phyloP scores from a whole-genome alignment of 2,113 vertebrate genomes.

The Kobus ellipsiprymnus region DNA sequence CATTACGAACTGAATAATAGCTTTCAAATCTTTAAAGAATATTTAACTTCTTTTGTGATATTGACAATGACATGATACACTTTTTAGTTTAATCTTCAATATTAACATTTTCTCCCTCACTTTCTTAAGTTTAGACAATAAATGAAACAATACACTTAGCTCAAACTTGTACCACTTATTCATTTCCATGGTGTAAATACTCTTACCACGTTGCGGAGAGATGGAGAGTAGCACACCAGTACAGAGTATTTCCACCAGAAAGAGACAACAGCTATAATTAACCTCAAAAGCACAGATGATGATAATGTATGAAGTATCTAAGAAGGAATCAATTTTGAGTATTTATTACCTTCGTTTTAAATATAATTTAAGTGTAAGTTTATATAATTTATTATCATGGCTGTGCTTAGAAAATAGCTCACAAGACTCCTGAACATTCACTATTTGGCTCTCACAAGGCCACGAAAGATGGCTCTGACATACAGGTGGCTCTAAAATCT shows the following conservation, averaged over 20 bases:
- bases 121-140: slow-evolving; percentile 12
- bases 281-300: not conserved
- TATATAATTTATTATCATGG: slow-evolving; percentile 20
- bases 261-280: not conserved
- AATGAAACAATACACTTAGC: not conserved
- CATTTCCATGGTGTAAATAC: not conserved
- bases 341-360: slow-evolving; percentile 17
- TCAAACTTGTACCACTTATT: not conserved
- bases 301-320: slow-evolving; percentile 4
- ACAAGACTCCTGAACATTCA: slow-evolving; percentile 3
- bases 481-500: not conserved
- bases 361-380: not conserved
- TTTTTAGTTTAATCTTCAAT: slow-evolving; percentile 12
- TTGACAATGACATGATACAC: not conserved
- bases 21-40: not conserved
- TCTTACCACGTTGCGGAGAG: not conserved
- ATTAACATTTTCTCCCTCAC: not conserved
- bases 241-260: not conserved
- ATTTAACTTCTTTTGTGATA: not conserved
- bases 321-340: not conserved
- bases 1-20: not conserved
- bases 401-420: not conserved
- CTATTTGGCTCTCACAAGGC: not conserved
- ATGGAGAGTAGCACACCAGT: not conserved
- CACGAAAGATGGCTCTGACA: not conserved